Evolutionary conservation across 2,797 vertebrate genomes (phyloP).

Genomic region (Lutjanus campechanus): DNA sequence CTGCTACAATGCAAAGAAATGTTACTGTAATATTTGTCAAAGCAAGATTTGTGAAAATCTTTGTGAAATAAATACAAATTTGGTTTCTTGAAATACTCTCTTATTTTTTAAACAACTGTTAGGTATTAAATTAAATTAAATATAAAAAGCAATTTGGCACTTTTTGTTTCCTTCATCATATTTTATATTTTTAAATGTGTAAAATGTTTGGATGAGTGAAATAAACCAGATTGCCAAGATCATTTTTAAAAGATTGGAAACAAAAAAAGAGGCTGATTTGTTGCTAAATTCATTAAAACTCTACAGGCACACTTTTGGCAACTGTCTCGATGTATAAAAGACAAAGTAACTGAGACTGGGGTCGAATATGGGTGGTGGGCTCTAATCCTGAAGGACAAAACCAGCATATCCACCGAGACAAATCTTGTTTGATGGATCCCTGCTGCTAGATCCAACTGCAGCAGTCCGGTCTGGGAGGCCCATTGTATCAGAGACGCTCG

Average conservation of each 20-base stretch:
- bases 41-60: background rate
- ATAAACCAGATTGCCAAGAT: background rate
- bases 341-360: slow-evolving; percentile 57
- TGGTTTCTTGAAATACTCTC: background rate
- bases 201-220: background rate
- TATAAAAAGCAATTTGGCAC: background rate
- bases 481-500: slow-evolving; percentile 66
- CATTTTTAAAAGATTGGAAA: background rate
- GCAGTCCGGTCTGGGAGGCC: slow-evolving; percentile 73
- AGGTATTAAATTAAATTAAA: slow-evolving; percentile 15
- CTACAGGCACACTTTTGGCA: slow-evolving; percentile 21
- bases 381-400: slow-evolving; percentile 79
- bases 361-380: slow-evolving; percentile 68
- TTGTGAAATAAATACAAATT: background rate
- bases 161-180: background rate
- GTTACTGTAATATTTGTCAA: background rate
- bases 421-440: slow-evolving; percentile 83
- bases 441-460: slow-evolving; percentile 71
- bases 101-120: background rate
- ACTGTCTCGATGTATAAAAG: slow-evolving; percentile 33
- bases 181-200: slow-evolving; percentile 1
- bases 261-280: background rate
- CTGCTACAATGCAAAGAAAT: background rate
- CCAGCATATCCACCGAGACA: slow-evolving; percentile 81
- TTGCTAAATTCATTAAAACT: slow-evolving; percentile 39